phyloP scores from a whole-genome alignment of 2,113 vertebrate genomes.

The Struthio camelus region DNA sequence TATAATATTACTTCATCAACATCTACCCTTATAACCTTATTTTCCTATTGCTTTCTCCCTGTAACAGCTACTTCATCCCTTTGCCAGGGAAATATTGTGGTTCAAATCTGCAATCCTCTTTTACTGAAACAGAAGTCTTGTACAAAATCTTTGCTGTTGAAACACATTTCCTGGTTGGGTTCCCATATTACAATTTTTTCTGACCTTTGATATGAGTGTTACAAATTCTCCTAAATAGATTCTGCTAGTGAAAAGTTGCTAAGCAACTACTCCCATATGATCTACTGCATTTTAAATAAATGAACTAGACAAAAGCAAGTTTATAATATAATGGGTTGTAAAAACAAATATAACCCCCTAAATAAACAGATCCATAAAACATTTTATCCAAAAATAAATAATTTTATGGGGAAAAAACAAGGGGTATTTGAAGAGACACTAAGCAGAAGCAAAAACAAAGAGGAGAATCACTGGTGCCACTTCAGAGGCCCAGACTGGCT shows the following conservation, averaged over 20 bases:
- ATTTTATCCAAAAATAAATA: slow-evolving; percentile 32
- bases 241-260: slow-evolving; percentile 62
- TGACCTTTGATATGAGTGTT: slow-evolving; percentile 57
- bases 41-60: background rate
- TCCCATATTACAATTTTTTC: slow-evolving; percentile 56
- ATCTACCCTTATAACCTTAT: background rate
- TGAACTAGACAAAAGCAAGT: slow-evolving; percentile 54
- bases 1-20: background rate
- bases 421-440: background rate
- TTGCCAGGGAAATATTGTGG: slow-evolving; percentile 20
- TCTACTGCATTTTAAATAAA: slow-evolving; percentile 55
- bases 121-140: slow-evolving; percentile 28
- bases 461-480: background rate
- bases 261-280: slow-evolving; percentile 62
- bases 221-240: slow-evolving; percentile 57
- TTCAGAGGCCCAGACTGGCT: background rate
- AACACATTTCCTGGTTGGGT: slow-evolving; percentile 64
- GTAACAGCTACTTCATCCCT: background rate
- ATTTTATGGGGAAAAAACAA: background rate
- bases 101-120: slow-evolving; percentile 29
- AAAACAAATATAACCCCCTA: slow-evolving; percentile 44
- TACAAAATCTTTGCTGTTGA: slow-evolving; percentile 55
- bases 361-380: background rate
- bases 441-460: background rate
- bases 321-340: slow-evolving; percentile 56